Evolutionary conservation across 1,140 invertebrate genomes (phyloP).

Genomic region (Drosophila burlai): DNA sequence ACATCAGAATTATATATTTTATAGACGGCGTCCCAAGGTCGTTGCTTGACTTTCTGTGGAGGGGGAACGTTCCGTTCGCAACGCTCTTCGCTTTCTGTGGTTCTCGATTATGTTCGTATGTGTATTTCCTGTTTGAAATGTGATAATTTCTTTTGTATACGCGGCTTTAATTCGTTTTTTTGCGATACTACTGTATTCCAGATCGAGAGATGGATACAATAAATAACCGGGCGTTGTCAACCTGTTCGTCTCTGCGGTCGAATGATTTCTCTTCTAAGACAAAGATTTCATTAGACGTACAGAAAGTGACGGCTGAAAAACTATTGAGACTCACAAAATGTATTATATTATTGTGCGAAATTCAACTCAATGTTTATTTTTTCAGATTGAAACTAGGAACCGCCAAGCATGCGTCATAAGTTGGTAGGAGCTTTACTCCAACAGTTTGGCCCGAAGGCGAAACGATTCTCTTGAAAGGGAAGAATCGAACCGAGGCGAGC

Average conservation of each 20-base stretch:
- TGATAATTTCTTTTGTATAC: slow-evolving; percentile 35
- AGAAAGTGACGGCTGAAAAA: background rate
- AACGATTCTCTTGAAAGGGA: background rate
- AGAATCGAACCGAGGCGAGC: slow-evolving; percentile 12
- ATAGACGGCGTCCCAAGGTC: slow-evolving; percentile 37
- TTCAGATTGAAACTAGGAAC: background rate
- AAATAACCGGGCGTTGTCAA: slow-evolving; percentile 15
- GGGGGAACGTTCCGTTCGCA: slow-evolving; percentile 8
- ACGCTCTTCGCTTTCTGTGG: slow-evolving; percentile 19
- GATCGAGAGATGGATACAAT: slow-evolving; percentile 16
- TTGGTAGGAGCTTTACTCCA: slow-evolving; percentile 55
- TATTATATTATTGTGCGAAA: background rate
- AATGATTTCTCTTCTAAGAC: background rate
- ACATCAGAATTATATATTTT: slow-evolving; percentile 23
- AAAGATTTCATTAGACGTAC: background rate
- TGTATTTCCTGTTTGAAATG: slow-evolving; percentile 32
- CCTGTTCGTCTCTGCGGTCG: slow-evolving; percentile 9
- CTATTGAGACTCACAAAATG: background rate
- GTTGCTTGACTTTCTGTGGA: slow-evolving; percentile 30
- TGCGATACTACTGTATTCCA: slow-evolving; percentile 8
- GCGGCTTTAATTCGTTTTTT: slow-evolving; percentile 7
- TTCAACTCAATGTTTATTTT: background rate
- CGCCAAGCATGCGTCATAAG: slow-evolving; percentile 44
- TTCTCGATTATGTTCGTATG: slow-evolving; percentile 9
- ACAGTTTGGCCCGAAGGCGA: slow-evolving; percentile 8